Percentiles rank a stretch among this genome's conserved stretches.
Evolutionary conservation across 2,888 invertebrate genomes (phyloP).

Genomic region (Hymenopus coronatus): DNA sequence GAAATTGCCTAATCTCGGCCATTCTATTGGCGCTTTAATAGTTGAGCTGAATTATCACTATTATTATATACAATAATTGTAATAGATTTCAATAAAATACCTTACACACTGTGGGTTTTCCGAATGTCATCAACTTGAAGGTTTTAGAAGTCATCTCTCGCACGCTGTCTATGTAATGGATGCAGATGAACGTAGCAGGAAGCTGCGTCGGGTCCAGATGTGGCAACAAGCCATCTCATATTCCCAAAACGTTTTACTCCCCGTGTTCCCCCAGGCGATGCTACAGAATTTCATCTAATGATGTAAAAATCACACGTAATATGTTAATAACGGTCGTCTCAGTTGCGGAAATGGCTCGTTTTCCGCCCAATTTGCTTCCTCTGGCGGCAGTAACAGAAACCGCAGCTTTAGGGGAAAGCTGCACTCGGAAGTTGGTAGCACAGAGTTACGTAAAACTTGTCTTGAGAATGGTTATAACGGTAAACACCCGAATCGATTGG

Average conservation of each 20-base stretch:
- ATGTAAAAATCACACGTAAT: neutral
- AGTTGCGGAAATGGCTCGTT: neutral
- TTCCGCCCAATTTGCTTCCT: neutral
- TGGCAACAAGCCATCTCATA: neutral
- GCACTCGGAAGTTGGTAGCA: neutral
- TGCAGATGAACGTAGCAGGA: too few relatives aligned
- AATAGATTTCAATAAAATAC: too few relatives aligned
- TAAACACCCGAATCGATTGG: too few relatives aligned
- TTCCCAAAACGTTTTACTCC: neutral
- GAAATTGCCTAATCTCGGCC: too few relatives aligned
- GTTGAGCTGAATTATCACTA: too few relatives aligned
- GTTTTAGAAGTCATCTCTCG: too few relatives aligned
- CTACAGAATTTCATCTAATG: neutral
- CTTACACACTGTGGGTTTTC: too few relatives aligned
- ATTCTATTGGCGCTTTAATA: too few relatives aligned
- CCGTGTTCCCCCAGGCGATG: neutral
- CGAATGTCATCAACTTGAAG: too few relatives aligned
- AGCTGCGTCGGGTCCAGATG: neutral
- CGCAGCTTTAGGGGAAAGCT: neutral
- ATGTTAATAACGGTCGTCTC: neutral
- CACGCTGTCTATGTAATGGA: too few relatives aligned
- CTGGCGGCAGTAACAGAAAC: neutral
- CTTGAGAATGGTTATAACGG: too few relatives aligned
- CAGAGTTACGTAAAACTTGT: neutral
- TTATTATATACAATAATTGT: too few relatives aligned